phyloP scores from a whole-genome alignment of 37 sponge, comb jelly and placozoan genomes.

The Petrosia ficiformis region DNA sequence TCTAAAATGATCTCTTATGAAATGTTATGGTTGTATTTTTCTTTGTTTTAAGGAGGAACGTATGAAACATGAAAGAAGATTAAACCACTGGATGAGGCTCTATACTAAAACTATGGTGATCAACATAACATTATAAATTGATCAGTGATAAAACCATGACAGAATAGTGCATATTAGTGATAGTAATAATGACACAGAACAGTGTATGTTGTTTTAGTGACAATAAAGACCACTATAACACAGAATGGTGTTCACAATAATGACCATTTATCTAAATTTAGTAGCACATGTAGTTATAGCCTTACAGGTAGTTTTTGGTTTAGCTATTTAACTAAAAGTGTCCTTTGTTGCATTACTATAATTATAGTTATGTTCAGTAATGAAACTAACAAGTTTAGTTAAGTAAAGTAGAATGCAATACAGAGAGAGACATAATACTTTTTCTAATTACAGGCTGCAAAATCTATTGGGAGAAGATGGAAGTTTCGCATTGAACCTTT shows the following conservation, averaged over 20 bases:
- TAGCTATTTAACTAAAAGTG: too few relatives aligned
- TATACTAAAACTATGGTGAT: slow-evolving; percentile 58
- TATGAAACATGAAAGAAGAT: slow-evolving; percentile 40
- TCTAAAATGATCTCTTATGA: neutral
- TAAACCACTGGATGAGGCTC: slow-evolving; percentile 71
- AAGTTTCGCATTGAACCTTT: slow-evolving; percentile 82
- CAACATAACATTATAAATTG: too few relatives aligned
- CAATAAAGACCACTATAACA: too few relatives aligned
- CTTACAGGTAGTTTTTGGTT: too few relatives aligned
- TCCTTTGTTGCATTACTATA: too few relatives aligned
- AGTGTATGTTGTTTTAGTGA: neutral
- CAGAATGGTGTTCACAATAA: too few relatives aligned
- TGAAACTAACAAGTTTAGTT: neutral
- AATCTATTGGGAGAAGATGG: slow-evolving; percentile 78
- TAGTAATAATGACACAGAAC: neutral
- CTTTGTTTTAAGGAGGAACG: slow-evolving; percentile 52
- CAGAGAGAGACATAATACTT: too few relatives aligned
- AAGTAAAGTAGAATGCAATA: too few relatives aligned
- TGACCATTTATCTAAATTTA: too few relatives aligned
- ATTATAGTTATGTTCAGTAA: too few relatives aligned
- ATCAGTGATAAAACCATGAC: too few relatives aligned
- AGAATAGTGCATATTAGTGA: neutral
- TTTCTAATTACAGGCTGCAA: slow-evolving; percentile 26
- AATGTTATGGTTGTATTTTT: slow-evolving; percentile 8
- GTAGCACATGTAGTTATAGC: too few relatives aligned